Evolutionary conservation across 2,113 vertebrate genomes (phyloP).

Genomic region (Hippopotamus amphibius): DNA sequence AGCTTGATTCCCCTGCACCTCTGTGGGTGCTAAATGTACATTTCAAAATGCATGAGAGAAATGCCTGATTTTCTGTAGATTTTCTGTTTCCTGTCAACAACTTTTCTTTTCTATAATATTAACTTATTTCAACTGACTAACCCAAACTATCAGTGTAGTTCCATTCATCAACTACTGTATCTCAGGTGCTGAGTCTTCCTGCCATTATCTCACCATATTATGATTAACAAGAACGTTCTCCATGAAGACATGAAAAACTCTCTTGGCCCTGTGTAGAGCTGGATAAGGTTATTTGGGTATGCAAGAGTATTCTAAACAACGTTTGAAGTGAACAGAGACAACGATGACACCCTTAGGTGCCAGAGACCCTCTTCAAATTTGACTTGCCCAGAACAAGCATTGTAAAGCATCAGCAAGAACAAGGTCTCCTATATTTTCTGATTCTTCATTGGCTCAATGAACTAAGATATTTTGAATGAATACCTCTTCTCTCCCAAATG

Average conservation of each 20-base stretch:
- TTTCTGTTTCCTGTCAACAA: slow-evolving; percentile 80
- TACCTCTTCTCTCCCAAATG: slow-evolving; percentile 32
- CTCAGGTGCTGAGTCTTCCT: slow-evolving; percentile 71
- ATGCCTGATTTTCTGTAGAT: slow-evolving; percentile 80
- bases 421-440: neutral
- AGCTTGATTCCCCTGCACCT: slow-evolving; percentile 80
- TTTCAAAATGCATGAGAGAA: slow-evolving; percentile 85
- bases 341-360: neutral
- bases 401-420: neutral
- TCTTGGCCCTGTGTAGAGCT: neutral
- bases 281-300: neutral
- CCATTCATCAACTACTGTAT: slow-evolving; percentile 71
- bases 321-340: neutral
- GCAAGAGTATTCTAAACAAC: neutral
- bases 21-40: slow-evolving; percentile 84
- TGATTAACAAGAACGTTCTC: slow-evolving; percentile 49
- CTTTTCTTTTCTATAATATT: slow-evolving; percentile 81
- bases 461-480: slow-evolving; percentile 34
- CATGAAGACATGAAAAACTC: neutral
- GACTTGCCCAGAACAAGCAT: slow-evolving; percentile 43
- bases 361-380: slow-evolving; percentile 15
- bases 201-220: slow-evolving; percentile 76
- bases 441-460: slow-evolving; percentile 58
- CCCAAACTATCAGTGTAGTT: slow-evolving; percentile 71
- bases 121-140: slow-evolving; percentile 81